Conservation (phyloP, 2,888 invertebrate genomes). For the Chrysolina americana region DNA sequence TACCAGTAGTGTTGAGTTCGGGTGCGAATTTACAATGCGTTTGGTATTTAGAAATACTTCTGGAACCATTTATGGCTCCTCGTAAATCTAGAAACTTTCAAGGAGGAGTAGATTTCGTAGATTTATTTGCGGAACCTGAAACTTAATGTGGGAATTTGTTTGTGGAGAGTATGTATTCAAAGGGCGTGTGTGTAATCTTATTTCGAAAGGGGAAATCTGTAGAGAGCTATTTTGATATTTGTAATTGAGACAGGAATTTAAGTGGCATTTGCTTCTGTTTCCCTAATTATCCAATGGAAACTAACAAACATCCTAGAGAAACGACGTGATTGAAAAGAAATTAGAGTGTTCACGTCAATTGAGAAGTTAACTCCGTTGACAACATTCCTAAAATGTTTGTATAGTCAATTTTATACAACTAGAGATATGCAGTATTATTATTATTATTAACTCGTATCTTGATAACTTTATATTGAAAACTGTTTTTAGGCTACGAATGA, state of each 20-base stretch:
- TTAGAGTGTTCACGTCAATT: no score
- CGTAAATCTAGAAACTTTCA: constrained; percentile 51
- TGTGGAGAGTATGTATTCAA: constrained; percentile 14
- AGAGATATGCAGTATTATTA: no score
- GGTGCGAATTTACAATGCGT: constrained; percentile 57
- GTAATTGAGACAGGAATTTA: constrained; percentile 10
- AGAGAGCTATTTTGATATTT: constrained; percentile 9
- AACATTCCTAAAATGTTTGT: no score
- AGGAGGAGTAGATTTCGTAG: constrained; percentile 49
- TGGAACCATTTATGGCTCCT: constrained; percentile 49
- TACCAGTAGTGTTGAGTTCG: constrained; percentile 59
- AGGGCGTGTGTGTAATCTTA: constrained; percentile 26
- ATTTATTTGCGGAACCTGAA: constrained; percentile 50
- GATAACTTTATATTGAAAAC: no score
- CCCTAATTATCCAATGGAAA: neutral
- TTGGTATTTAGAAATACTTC: constrained; percentile 58
- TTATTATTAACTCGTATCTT: no score
- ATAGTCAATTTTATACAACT: no score
- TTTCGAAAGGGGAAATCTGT: constrained; percentile 8
- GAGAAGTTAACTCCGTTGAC: no score
- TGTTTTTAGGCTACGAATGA: no score
- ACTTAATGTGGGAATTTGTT: constrained; percentile 49
- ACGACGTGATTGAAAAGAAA: no score
- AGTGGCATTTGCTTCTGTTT: neutral
- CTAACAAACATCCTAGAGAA: neutral